Conservation (phyloP, 2,888 invertebrate species). For the Megamerina dolium region DNA sequence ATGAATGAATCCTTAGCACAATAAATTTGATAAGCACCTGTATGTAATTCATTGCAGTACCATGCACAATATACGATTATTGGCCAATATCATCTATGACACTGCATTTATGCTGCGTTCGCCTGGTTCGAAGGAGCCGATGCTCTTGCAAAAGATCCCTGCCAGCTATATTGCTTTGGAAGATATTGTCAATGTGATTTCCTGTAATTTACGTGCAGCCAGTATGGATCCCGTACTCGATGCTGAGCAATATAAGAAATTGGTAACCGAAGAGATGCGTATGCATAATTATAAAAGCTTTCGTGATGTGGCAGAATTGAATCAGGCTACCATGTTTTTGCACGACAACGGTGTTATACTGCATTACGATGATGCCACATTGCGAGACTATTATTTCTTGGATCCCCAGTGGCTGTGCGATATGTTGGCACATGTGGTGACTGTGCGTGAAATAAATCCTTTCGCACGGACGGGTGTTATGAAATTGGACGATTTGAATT, state of each 20-base stretch:
- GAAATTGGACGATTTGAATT: conserved; percentile 86
- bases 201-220: conserved; percentile 64
- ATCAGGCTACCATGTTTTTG: conserved; percentile 93
- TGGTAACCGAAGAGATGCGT: conserved; percentile 48
- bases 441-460: conserved; percentile 94
- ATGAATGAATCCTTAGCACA: conserved; percentile 10
- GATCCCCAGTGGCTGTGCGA: conserved; percentile 99
- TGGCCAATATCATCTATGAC: conserved; percentile 89
- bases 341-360: conserved; percentile 96
- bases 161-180: conserved; percentile 92
- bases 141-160: conserved; percentile 91
- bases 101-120: conserved; percentile 86
- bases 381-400: conserved; percentile 91
- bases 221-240: conserved; percentile 75
- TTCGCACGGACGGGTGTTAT: conserved; percentile 90
- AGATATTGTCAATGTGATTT: conserved; percentile 79
- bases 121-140: conserved; percentile 83
- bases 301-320: conserved; percentile 82
- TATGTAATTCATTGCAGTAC: conserved; percentile 53
- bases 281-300: conserved; percentile 47
- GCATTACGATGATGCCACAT: conserved; percentile 89
- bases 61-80: conserved; percentile 78
- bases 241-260: conserved; percentile 66
- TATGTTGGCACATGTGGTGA: conserved; percentile 93
- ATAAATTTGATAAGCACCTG: background rate